Evolutionary conservation across 2,113 vertebrate species (phyloP), one percentile per base, ranked within the genome.

Genomic region (Lates calcarifer): DNA sequence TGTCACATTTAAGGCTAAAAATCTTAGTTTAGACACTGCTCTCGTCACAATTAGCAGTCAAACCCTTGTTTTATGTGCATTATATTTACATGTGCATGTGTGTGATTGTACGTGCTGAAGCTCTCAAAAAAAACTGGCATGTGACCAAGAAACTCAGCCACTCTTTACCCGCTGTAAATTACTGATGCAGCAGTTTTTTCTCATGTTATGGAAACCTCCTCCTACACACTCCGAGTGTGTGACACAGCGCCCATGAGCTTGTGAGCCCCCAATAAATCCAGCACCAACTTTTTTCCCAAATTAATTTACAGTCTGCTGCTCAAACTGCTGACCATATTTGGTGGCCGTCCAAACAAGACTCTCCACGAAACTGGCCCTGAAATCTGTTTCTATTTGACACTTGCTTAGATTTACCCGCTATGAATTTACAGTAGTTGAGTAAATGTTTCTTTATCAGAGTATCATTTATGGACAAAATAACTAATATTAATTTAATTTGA

Each of bases 241-340:
- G 28, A 70, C 41, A 17, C 20, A 74, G 69, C 14, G 26, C 58
- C 58, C n/a, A 45, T 45, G 60, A 56, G 49, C 56, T 53, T 9
- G 14, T 71, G 73, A 74, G 67, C n/a, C 33, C 39, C 49, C 64
- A 51, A 51, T 81, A 75, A 89, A 83, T 81, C 74, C 45, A 77
- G 24, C 17, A 29, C 49, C 33, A 20, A 20, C 37, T 6, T 18
- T 26, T n/a, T 61, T 63, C 53, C 28, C 12, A 81, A 55, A 77
- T 80, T 65, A 82, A 82, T 83, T 70, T 74, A 81, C 65, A 83
- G 76, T 65, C 58, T 61, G 74, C 58, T 45, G 22, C 51, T 77
- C 63, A 56, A 76, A 76, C 73, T 78, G 69, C 79, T 68, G 73
- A 77, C 82, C 86, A 76, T 89, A 77, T 83, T 85, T 88, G 85